Percentiles rank a stretch among this genome's conserved stretches.
Conservation (phyloP, 1,140 invertebrate genomes). For the Philopotamus ludificatus region DNA sequence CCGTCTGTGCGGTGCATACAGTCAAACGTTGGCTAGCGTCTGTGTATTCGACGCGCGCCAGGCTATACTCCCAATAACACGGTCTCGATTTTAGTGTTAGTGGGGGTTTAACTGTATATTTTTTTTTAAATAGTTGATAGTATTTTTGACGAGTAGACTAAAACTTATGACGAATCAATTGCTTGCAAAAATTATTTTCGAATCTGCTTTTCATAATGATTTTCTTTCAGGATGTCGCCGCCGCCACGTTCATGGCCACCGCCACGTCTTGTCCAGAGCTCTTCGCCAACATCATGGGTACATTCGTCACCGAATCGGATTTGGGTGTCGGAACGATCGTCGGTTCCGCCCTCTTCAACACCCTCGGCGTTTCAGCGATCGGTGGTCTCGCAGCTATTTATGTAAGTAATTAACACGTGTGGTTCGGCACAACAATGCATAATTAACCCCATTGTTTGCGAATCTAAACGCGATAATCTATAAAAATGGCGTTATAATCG, state of each 20-base stretch:
- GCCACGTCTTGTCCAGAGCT: conserved; percentile 88
- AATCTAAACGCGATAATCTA: not conserved
- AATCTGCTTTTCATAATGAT: not conserved
- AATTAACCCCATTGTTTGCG: not conserved
- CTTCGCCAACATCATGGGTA: conserved; percentile 85
- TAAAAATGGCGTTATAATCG: not conserved
- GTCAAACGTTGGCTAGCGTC: no score
- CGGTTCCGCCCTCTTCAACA: conserved; percentile 86
- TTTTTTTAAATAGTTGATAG: not conserved
- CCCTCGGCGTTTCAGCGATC: conserved; percentile 81
- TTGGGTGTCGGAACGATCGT: conserved; percentile 85
- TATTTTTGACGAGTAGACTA: not conserved
- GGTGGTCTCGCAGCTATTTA: conserved; percentile 72
- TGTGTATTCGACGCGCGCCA: no score
- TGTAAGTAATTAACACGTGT: conserved; percentile 58
- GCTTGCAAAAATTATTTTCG: not conserved
- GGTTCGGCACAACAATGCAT: conserved; percentile 5
- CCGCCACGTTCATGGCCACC: conserved; percentile 89
- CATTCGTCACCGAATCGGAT: conserved; percentile 73
- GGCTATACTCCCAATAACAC: no score
- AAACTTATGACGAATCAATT: not conserved
- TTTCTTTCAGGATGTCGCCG: conserved; percentile 72
- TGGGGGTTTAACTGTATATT: no score
- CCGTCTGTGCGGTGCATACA: no score
- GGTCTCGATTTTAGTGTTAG: no score